Evolutionary conservation across 2,797 vertebrate genomes (phyloP).

Genomic region (Tragopan temminckii): DNA sequence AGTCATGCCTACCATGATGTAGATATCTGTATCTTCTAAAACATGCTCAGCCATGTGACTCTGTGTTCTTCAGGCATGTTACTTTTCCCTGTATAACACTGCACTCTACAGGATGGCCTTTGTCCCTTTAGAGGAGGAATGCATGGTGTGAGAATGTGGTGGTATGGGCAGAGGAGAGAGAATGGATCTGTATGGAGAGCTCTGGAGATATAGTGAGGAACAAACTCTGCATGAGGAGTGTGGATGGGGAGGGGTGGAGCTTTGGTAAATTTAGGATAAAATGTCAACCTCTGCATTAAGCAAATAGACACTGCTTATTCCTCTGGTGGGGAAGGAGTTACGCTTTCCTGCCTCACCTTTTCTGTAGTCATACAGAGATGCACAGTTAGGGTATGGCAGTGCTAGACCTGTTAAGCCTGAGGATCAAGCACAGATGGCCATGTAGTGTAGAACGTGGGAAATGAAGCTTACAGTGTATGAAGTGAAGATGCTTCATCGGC

Average conservation of each 20-base stretch:
- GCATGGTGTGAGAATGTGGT: accelerated
- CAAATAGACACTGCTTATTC: not conserved
- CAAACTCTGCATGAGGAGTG: accelerated
- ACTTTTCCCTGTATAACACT: not conserved
- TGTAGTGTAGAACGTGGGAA: not conserved
- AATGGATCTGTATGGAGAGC: accelerated
- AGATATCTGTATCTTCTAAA: accelerated
- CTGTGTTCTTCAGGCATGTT: not conserved
- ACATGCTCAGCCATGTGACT: not conserved
- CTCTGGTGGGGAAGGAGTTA: not conserved
- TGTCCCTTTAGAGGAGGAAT: not conserved
- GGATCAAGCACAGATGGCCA: not conserved
- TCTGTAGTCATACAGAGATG: not conserved
- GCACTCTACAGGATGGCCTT: accelerated
- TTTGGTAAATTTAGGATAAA: not conserved
- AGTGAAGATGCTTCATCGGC: not conserved
- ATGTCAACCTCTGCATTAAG: not conserved
- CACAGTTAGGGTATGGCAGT: not conserved
- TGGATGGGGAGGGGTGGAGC: not conserved
- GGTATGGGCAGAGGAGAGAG: accelerated
- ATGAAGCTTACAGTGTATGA: not conserved
- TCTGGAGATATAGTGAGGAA: not conserved
- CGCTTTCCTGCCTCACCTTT: accelerated
- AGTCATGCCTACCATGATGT: accelerated
- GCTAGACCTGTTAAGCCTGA: not conserved